These are phyloP conservation scores for Xenopus laevis DNA, from an alignment of 2,113 vertebrate genomes.

Conservation along the genomic window DNA sequence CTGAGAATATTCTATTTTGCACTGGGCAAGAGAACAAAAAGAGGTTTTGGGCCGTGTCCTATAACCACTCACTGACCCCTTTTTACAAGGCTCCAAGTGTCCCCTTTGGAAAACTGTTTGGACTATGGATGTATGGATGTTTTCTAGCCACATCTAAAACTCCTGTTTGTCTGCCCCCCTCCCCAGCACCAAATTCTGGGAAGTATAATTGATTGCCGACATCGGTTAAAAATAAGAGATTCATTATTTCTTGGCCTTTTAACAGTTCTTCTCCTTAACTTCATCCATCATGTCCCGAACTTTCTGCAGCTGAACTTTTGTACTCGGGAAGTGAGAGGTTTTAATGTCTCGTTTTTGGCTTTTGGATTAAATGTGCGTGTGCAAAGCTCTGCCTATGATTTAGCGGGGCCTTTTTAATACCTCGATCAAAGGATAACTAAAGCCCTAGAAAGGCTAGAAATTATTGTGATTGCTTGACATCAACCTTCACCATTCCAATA, in stretches of 20 bases:
- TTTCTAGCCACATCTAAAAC: too few relatives aligned
- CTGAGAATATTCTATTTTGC: not conserved
- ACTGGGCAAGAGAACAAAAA: not conserved
- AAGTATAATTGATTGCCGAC: slow-evolving; percentile 2
- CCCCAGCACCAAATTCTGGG: not conserved
- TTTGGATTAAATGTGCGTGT: not conserved
- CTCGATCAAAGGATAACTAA: not conserved
- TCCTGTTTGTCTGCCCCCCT: too few relatives aligned
- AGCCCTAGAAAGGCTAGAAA: too few relatives aligned
- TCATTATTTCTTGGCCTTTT: not conserved
- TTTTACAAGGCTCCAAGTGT: not conserved
- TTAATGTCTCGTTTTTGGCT: not conserved
- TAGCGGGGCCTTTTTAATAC: not conserved
- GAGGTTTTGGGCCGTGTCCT: not conserved
- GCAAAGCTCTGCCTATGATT: not conserved
- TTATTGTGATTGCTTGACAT: too few relatives aligned
- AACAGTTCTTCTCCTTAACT: not conserved
- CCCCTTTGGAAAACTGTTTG: too few relatives aligned
- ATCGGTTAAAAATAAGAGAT: not conserved
- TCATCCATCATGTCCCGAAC: slow-evolving; percentile 1
- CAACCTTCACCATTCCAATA: too few relatives aligned
- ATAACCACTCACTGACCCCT: not conserved
- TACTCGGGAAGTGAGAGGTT: not conserved
- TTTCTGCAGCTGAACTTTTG: not conserved
- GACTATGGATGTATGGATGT: too few relatives aligned